A percentile compares a stretch with the other conserved stretches of the same genome.
These are phyloP conservation scores for Poecilia gillii DNA, from an alignment of 2,797 vertebrate species.

Conservation along the genomic window DNA sequence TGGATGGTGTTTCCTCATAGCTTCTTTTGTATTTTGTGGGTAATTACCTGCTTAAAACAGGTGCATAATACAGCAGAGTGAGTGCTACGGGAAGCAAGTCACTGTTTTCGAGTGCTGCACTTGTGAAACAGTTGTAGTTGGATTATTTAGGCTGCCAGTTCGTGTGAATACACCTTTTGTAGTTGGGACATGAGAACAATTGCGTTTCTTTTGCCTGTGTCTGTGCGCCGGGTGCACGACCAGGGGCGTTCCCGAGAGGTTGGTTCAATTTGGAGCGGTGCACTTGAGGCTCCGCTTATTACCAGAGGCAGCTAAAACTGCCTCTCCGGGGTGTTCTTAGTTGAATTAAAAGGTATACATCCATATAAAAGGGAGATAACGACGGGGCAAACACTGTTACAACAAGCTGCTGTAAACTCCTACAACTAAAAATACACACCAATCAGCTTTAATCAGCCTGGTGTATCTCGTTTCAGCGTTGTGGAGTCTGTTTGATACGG, in stretches of 20 bases:
- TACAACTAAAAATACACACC: constrained; percentile 23
- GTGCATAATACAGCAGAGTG: constrained; percentile 36
- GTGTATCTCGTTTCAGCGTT: constrained; percentile 50
- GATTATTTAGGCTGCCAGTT: constrained; percentile 31
- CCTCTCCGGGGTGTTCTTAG: constrained; percentile 1
- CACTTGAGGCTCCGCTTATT: constrained; percentile 68
- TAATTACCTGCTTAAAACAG: constrained; percentile 48
- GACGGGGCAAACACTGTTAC: background rate
- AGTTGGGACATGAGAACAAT: constrained; percentile 78
- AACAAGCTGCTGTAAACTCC: constrained; percentile 1
- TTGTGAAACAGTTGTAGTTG: constrained; percentile 13
- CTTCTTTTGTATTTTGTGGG: constrained; percentile 24
- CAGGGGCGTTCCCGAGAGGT: constrained; percentile 85
- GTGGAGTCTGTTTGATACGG: constrained; percentile 38
- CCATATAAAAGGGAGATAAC: background rate
- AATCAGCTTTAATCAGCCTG: constrained; percentile 30
- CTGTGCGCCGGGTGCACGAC: constrained; percentile 78
- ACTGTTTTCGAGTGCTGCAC: constrained; percentile 32
- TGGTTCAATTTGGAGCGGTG: constrained; percentile 72
- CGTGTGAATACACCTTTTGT: constrained; percentile 44
- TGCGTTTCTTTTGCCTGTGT: constrained; percentile 67
- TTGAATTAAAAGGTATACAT: constrained; percentile 7
- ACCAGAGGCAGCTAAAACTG: constrained; percentile 47
- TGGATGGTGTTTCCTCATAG: background rate
- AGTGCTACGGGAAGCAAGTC: constrained; percentile 27